Conservation (phyloP, 2,113 vertebrate species). For the Lepidothrix coronata region DNA sequence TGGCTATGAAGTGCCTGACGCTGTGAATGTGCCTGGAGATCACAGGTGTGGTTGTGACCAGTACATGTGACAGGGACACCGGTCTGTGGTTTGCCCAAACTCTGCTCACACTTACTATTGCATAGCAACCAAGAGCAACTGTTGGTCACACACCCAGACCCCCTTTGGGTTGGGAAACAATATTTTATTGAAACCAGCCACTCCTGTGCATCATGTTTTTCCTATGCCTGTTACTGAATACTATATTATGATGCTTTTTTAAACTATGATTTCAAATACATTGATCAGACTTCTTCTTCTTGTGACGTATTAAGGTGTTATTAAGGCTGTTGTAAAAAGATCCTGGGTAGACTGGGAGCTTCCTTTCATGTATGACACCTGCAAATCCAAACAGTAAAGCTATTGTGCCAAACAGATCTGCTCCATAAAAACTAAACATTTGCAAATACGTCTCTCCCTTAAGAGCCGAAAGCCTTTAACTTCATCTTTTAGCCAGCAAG, state of each 20-base stretch:
- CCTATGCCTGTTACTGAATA: not conserved
- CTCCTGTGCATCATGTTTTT: not conserved
- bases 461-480: constrained; percentile 22
- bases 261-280: not conserved
- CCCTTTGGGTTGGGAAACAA: not conserved
- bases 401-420: not conserved
- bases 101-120: fast-evolving
- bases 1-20: not conserved
- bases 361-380: not conserved
- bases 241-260: not conserved
- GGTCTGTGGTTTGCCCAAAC: not conserved
- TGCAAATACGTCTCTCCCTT: not conserved
- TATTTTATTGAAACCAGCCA: not conserved
- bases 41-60: fast-evolving
- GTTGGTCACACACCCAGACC: not conserved
- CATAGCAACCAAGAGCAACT: not conserved
- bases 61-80: not conserved
- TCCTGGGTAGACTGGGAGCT: not conserved
- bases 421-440: not conserved
- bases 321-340: not conserved
- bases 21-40: not conserved
- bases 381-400: not conserved
- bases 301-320: not conserved
- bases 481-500: constrained; percentile 9
- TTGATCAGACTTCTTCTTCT: not conserved